Conservation (phyloP, 2,797 vertebrate species). For the Poeciliopsis infans region DNA sequence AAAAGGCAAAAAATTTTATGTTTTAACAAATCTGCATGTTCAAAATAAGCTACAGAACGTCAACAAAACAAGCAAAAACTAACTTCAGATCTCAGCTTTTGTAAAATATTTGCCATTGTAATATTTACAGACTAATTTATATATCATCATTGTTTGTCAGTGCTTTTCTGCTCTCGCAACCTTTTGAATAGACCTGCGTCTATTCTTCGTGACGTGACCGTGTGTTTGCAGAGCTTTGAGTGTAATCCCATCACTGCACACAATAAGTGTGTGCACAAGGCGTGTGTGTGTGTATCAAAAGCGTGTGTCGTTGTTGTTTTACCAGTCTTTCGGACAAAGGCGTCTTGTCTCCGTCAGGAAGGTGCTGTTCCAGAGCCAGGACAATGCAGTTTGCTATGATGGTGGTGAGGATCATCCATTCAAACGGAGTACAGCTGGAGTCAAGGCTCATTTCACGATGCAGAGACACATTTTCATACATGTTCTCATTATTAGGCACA, state of each 20-base stretch:
- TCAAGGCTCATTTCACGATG: conserved; percentile 64
- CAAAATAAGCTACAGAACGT: not conserved
- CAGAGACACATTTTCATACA: conserved; percentile 3
- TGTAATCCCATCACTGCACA: not conserved
- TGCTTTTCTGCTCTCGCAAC: not conserved
- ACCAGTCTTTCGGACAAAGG: conserved; percentile 93
- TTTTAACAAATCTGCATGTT: not conserved
- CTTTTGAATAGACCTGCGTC: not conserved
- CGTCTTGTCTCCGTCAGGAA: conserved; percentile 93
- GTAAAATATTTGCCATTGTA: not conserved
- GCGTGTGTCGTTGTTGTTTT: conserved; percentile 40
- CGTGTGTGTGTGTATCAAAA: not conserved
- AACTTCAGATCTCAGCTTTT: not conserved
- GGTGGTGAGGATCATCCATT: conserved; percentile 96
- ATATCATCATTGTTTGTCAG: not conserved
- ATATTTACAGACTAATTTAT: not conserved
- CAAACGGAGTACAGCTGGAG: conserved; percentile 86
- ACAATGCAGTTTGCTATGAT: conserved; percentile 98
- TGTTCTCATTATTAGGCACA: not conserved
- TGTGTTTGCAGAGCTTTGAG: conserved; percentile 12
- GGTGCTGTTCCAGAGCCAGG: conserved; percentile 92
- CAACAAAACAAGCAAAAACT: not conserved
- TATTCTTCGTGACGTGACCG: not conserved
- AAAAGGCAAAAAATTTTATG: not conserved
- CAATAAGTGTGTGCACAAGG: conserved; percentile 16